A percentile compares a stretch with the other conserved stretches of the same genome.
Evolutionary conservation across 2,888 invertebrate genomes (phyloP).

Genomic region (Ennomos erosarius): DNA sequence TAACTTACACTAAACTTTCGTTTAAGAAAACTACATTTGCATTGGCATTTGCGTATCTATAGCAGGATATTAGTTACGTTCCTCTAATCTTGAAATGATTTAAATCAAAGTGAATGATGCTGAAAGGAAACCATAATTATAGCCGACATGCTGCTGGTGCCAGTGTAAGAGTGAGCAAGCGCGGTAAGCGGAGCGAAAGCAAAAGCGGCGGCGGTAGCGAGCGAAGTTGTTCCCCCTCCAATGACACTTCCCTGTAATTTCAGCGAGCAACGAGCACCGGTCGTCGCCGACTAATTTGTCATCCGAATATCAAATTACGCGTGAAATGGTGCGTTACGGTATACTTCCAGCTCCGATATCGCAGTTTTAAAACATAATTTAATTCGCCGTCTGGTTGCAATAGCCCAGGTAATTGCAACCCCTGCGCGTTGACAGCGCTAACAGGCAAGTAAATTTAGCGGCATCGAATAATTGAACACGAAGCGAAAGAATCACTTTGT

Average conservation of each 20-base stretch:
- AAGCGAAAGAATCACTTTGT: constrained; percentile 22
- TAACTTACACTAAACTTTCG: constrained; percentile 11
- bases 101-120: constrained; percentile 64
- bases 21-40: constrained; percentile 36
- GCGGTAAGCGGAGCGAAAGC: constrained; percentile 35
- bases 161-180: constrained; percentile 37
- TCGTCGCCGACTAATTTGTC: constrained; percentile 78
- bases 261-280: constrained; percentile 57
- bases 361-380: constrained; percentile 77
- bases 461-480: constrained; percentile 50
- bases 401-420: constrained; percentile 64
- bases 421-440: constrained; percentile 60
- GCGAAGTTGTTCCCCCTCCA: constrained; percentile 25
- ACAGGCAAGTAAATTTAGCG: constrained; percentile 70
- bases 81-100: constrained; percentile 59
- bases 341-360: constrained; percentile 67
- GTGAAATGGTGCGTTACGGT: constrained; percentile 79
- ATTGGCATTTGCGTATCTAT: constrained; percentile 45
- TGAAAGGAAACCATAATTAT: constrained; percentile 74
- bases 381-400: constrained; percentile 67
- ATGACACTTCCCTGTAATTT: constrained; percentile 73
- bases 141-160: constrained; percentile 59
- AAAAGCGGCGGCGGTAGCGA: constrained; percentile 25
- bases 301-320: constrained; percentile 83
- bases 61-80: constrained; percentile 57